Percentiles rank a stretch among this genome's conserved stretches.
Evolutionary conservation across 2,888 invertebrate species (phyloP).

Genomic region (Nemoura dubitans): DNA sequence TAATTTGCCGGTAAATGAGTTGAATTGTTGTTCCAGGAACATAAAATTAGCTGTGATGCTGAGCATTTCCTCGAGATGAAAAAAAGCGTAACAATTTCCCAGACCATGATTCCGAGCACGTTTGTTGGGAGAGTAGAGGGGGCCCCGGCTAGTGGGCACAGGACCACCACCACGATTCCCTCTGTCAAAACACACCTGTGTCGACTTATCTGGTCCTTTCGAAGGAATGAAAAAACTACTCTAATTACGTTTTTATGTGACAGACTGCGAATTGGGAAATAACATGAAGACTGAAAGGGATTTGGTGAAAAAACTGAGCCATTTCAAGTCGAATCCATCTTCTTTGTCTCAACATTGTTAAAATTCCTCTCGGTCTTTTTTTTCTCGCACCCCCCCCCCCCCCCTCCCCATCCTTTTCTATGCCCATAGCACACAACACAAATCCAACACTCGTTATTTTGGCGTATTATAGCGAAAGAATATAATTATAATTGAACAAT

Average conservation of each 20-base stretch:
- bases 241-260: slow-evolving; percentile 43
- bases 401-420: background rate
- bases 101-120: background rate
- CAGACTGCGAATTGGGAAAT: slow-evolving; percentile 41
- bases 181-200: slow-evolving; percentile 34
- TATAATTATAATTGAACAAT: slow-evolving; percentile 36
- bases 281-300: slow-evolving; percentile 32
- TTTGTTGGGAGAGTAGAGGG: background rate
- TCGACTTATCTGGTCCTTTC: slow-evolving; percentile 9
- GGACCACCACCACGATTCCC: background rate
- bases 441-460: slow-evolving; percentile 36
- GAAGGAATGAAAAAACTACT: slow-evolving; percentile 27
- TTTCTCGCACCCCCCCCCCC: background rate
- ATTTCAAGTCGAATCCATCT: slow-evolving; percentile 31
- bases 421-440: background rate
- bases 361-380: slow-evolving; percentile 10
- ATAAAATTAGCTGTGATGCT: too few relatives aligned
- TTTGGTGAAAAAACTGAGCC: slow-evolving; percentile 13
- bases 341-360: slow-evolving; percentile 38
- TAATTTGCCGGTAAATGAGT: too few relatives aligned
- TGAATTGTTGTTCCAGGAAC: too few relatives aligned
- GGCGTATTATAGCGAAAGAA: slow-evolving; percentile 28
- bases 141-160: too few relatives aligned
- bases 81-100: background rate
- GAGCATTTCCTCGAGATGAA: background rate